These are phyloP conservation scores for Esox masquinongy DNA, from an alignment of 2,797 vertebrate species.

Conservation along the genomic window DNA sequence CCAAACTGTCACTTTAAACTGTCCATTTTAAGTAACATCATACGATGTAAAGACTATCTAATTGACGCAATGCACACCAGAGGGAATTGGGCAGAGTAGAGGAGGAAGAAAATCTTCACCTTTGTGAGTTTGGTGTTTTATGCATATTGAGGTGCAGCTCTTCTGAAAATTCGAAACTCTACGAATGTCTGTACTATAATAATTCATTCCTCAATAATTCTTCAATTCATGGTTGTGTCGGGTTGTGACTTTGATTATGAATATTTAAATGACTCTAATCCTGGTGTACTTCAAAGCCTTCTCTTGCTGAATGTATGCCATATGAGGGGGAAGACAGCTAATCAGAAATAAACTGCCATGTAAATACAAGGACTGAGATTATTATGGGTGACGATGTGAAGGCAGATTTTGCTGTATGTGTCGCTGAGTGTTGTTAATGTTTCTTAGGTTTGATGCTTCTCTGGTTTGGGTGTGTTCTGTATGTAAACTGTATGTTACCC, in stretches of 20 bases:
- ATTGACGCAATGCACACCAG: too few relatives aligned
- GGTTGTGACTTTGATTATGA: slow-evolving; percentile 40
- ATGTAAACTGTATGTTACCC: slow-evolving; percentile 48
- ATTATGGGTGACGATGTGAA: slow-evolving; percentile 10
- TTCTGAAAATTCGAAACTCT: neutral
- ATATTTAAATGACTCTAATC: slow-evolving; percentile 47
- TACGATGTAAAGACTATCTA: neutral
- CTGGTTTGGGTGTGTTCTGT: slow-evolving; percentile 52
- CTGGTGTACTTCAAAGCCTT: slow-evolving; percentile 59
- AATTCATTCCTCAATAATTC: slow-evolving; percentile 26
- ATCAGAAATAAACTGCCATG: slow-evolving; percentile 81
- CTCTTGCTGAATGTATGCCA: slow-evolving; percentile 82
- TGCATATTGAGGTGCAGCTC: neutral
- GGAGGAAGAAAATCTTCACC: neutral
- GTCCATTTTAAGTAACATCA: neutral
- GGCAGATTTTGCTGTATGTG: slow-evolving; percentile 49
- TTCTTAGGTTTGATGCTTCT: slow-evolving; percentile 59
- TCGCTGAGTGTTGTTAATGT: slow-evolving; percentile 66
- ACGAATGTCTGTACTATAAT: slow-evolving; percentile 50
- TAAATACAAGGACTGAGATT: slow-evolving; percentile 72
- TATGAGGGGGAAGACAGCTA: slow-evolving; percentile 71
- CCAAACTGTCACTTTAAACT: slow-evolving; percentile 6
- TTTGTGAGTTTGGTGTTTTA: neutral
- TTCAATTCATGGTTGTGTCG: slow-evolving; percentile 11
- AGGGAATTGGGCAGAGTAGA: neutral